Percentiles rank a stretch among this genome's conserved stretches.
These are phyloP conservation scores for Pocillopora grandis DNA, from an alignment of 92 coral and sea anemone genomes.

Conservation along the genomic window DNA sequence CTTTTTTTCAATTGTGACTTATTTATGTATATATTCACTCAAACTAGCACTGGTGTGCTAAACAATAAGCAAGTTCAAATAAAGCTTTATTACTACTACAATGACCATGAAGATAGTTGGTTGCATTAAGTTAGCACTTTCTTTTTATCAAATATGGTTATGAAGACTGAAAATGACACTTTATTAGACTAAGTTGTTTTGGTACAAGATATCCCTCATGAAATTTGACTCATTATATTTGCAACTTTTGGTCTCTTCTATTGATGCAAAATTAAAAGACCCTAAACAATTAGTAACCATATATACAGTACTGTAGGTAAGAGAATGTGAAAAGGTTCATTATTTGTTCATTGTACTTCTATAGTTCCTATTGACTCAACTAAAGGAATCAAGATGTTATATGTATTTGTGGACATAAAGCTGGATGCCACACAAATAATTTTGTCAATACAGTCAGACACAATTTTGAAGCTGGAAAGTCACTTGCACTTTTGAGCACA, in stretches of 20 bases:
- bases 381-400: conserved; percentile 92
- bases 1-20: too few species aligned
- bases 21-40: too few species aligned
- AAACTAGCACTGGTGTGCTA: too few species aligned
- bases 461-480: conserved; percentile 75
- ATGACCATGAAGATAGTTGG: too few species aligned
- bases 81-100: too few species aligned
- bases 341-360: not conserved
- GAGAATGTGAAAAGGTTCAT: not conserved
- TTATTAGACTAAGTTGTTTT: not conserved
- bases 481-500: conserved; percentile 88
- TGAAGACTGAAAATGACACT: too few species aligned
- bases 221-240: not conserved
- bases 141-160: too few species aligned
- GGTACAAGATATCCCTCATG: not conserved
- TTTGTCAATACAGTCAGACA: conserved; percentile 82
- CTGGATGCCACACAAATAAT: conserved; percentile 85
- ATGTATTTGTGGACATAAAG: conserved; percentile 95
- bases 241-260: too few species aligned
- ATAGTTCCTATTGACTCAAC: conserved; percentile 91
- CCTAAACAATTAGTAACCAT: too few species aligned
- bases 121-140: too few species aligned
- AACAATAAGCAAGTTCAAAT: too few species aligned
- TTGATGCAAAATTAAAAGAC: too few species aligned
- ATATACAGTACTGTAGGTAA: not conserved